Evolutionary conservation across 2,797 vertebrate genomes (phyloP), one percentile per base, ranked within the genome.

Genomic region (Clarias laeviceps): DNA sequence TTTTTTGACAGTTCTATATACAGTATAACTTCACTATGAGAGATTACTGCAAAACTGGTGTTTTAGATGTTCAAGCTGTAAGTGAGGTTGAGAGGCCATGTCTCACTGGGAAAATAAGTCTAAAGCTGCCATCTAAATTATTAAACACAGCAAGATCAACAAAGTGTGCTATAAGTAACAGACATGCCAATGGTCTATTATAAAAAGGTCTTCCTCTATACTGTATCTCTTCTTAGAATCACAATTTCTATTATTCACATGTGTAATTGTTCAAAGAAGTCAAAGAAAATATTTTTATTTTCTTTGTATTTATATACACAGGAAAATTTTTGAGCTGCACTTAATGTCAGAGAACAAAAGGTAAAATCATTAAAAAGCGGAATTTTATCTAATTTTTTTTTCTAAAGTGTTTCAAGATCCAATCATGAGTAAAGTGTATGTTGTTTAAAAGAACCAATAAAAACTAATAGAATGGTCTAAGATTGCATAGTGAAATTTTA

Each of bases 51-150:
- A 70, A 50, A 84, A 50, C 76, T 70, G 66, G 6, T 56, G 34
- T 57, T 59, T 68, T 64, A 50, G 56, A 80, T 85, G 57, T 80
- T 24, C n/a, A 80, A 45, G 37, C 57, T 69, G 8, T 61, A n/a
- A 61, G 54, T 77, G 17, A 57, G 54, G 54, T 27, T 56, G 18
- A 77, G 3, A 69, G 64, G 24, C 34, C 74, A 79, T 2, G 7
- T 72, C 56, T 61, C 32, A n/a, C 65, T 62, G 66, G 12, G 56
- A 72, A 72, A 54, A 27, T 50, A 34, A 59, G 29, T 20, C 29
- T 77, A 59, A 77, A 54, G 57, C 77, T 34, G 29, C 34, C 57
- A 77, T 77, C 18, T 59, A 59, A 34, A 77, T 59, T 11, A 57
- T 20, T 56, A 32, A 59, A 24, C 20, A 6, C 18, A 59, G 18